Evolutionary conservation across 1,140 invertebrate species (phyloP).

Genomic region (Solen grandis): DNA sequence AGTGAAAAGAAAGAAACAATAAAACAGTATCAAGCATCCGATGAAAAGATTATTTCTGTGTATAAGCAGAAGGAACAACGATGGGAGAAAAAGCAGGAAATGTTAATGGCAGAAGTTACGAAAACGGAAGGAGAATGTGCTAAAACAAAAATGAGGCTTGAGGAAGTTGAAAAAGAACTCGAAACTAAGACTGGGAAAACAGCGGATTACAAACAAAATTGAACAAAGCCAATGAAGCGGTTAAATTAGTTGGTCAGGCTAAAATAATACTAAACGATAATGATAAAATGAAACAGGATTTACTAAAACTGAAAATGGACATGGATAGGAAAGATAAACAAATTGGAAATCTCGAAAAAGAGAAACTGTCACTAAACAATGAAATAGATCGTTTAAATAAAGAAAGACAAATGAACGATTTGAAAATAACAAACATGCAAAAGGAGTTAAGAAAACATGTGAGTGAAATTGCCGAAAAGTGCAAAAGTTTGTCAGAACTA

Average conservation of each 20-base stretch:
- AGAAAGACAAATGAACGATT: constrained; percentile 37
- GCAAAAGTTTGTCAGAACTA: constrained; percentile 38
- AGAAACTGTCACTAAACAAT: constrained; percentile 12
- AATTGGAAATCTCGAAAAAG: constrained; percentile 33
- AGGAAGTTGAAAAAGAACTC: constrained; percentile 43
- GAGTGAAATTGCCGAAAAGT: constrained; percentile 49
- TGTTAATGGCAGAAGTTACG: constrained; percentile 54
- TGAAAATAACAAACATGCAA: constrained; percentile 31
- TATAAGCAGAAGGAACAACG: constrained; percentile 63
- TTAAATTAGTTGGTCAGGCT: constrained; percentile 38
- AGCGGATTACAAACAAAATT: constrained; percentile 45
- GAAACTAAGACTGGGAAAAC: constrained; percentile 48
- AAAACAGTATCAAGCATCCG: constrained; percentile 61
- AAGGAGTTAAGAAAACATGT: constrained; percentile 44
- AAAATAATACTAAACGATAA: constrained; percentile 44
- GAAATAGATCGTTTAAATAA: constrained; percentile 36
- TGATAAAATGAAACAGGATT: constrained; percentile 55
- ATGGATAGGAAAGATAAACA: constrained; percentile 56
- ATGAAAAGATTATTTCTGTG: constrained; percentile 53
- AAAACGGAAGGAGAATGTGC: constrained; percentile 42
- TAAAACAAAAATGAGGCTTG: constrained; percentile 21
- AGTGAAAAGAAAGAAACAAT: constrained; percentile 60
- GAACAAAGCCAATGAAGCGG: constrained; percentile 49
- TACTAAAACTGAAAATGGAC: constrained; percentile 59
- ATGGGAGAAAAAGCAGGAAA: constrained; percentile 60